Base-by-base conservation (phyloP, 2,888 invertebrate genomes). In the Philhelius pedissequus region DNA sequence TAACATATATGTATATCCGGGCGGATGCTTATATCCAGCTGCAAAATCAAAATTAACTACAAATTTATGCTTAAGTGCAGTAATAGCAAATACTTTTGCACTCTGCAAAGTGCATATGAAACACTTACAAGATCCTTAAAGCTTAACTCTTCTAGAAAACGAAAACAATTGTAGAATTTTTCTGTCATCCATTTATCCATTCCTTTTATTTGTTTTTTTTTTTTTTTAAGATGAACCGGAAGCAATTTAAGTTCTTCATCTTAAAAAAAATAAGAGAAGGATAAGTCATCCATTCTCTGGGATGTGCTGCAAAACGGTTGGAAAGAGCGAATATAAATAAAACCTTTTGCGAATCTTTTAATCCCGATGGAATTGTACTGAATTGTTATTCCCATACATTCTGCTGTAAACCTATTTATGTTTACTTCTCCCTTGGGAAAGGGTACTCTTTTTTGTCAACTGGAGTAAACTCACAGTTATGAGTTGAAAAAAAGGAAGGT, bases 301-400 rank as follows among this genome's bases (percentile, higher is more conserved):
- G 35, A 56, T 56, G 11, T 56, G 7, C 35, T 32, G 56, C 35
- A 56, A 56, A 35, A 35, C 13, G 32, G 32, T 56, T 20, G 20
- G 56, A 68, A 68, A 68, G 60, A 73, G 81, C 66, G 66, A 71
- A 71, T 71, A 82, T 82, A 82, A 77, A 82, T 82, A 82, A 82
- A 77, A 77, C 71, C 56, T 71, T 73, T 82, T 82, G 81, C 71
- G 81, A 82, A 82, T 82, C 81, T 82, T 82, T 68, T 77, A 77
- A 77, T 82, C 73, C 77, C 82, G 22, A 48, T 69, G 77, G 82
- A 77, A 82, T 82, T 82, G 81, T 71, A 62, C 68, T 73, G 66
- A 76, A 82, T 73, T 73, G 77, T 71, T 60, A 73, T 56, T 82
- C 73, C 54, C 77, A 77, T 73, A 73, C 68, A 56, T 56, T 45